These are phyloP conservation scores for Entelurus aequoreus DNA, from an alignment of 2,113 vertebrate species.

Conservation along the genomic window DNA sequence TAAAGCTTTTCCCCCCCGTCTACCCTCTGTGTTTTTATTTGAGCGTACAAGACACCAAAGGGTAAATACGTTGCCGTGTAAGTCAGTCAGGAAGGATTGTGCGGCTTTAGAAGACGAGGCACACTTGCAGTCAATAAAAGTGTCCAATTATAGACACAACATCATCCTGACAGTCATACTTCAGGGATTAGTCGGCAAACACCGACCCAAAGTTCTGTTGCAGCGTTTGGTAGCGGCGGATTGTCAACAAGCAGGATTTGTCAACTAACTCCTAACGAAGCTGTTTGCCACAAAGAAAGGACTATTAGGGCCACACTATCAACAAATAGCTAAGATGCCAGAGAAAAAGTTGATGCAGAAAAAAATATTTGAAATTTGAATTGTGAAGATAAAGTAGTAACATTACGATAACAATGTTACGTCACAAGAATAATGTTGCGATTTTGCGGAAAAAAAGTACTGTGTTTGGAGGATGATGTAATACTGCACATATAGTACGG, in stretches of 20 bases:
- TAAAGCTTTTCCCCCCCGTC: conserved; percentile 42
- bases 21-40: too few relatives aligned
- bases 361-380: too few relatives aligned
- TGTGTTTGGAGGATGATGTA: not conserved
- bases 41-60: too few relatives aligned
- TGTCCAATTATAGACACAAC: conserved; percentile 21
- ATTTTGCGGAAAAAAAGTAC: not conserved
- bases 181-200: not conserved
- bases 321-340: not conserved
- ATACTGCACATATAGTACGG: too few relatives aligned
- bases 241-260: not conserved
- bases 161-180: conserved; percentile 10
- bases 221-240: not conserved
- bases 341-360: too few relatives aligned
- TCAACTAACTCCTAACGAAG: not conserved
- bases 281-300: not conserved
- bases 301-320: not conserved
- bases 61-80: too few relatives aligned
- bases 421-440: not conserved
- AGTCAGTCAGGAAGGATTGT: too few relatives aligned
- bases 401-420: not conserved
- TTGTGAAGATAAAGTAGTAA: too few relatives aligned
- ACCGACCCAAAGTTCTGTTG: not conserved
- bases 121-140: conserved; percentile 39
- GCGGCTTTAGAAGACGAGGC: conserved; percentile 24